phyloP scores from a whole-genome alignment of 1,140 invertebrate genomes.

The Colletes gigas region DNA sequence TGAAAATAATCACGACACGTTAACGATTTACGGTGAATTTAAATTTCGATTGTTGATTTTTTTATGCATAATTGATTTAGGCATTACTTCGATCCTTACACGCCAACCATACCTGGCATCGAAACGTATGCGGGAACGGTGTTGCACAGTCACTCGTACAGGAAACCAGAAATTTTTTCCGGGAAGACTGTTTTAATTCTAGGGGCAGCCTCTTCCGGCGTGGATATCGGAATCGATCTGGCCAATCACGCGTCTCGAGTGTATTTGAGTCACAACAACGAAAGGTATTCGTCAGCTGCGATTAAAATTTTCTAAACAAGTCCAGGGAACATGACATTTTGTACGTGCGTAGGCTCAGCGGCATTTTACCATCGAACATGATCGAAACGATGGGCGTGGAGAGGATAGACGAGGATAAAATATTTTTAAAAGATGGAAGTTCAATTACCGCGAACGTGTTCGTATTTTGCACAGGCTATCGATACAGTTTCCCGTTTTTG shows the following conservation, averaged over 20 bases:
- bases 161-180: conserved; percentile 82
- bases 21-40: background rate
- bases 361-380: conserved; percentile 61
- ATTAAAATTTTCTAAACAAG: too few relatives aligned
- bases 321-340: too few relatives aligned
- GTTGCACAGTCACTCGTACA: conserved; percentile 88
- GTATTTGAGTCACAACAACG: conserved; percentile 76
- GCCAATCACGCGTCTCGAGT: conserved; percentile 78
- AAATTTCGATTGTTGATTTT: background rate
- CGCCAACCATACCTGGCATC: conserved; percentile 83
- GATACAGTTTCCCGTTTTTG: conserved; percentile 86
- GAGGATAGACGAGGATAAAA: conserved; percentile 57
- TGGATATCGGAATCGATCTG: conserved; percentile 86
- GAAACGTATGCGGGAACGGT: conserved; percentile 83
- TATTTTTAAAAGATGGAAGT: conserved; percentile 64
- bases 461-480: conserved; percentile 83
- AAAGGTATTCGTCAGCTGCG: conserved; percentile 46
- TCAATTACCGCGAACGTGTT: conserved; percentile 59
- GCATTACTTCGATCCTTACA: conserved; percentile 85
- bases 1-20: background rate
- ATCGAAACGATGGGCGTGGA: conserved; percentile 67
- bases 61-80: conserved; percentile 77
- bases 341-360: conserved; percentile 51
- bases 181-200: conserved; percentile 84
- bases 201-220: conserved; percentile 86